Evolutionary conservation across 2,797 vertebrate genomes (phyloP).

Genomic region (Sphenopsis melanotis): DNA sequence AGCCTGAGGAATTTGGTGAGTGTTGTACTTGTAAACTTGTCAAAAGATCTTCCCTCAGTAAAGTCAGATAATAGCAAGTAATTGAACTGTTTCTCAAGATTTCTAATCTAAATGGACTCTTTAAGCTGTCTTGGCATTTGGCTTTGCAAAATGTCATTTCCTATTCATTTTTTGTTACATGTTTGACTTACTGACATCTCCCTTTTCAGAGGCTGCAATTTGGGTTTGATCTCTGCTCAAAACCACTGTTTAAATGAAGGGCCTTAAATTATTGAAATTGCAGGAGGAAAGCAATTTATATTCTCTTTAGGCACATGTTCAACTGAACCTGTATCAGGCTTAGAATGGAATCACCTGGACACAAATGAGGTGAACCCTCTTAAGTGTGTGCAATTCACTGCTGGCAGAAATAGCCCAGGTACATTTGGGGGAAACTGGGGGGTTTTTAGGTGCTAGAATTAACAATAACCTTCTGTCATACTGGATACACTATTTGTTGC

Average conservation of each 20-base stretch:
- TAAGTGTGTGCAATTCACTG: neutral
- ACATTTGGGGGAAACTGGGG: fast-evolving
- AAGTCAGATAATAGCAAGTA: neutral
- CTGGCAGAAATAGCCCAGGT: neutral
- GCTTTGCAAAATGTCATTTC: neutral
- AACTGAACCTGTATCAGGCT: neutral
- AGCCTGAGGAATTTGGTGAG: neutral
- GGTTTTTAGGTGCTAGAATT: neutral
- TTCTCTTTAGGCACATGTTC: neutral
- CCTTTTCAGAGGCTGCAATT: neutral
- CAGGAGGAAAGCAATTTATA: neutral
- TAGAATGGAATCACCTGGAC: neutral
- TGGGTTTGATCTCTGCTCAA: neutral
- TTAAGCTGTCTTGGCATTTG: neutral
- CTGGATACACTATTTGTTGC: neutral
- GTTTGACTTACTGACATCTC: neutral
- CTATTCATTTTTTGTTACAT: neutral
- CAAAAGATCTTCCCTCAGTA: neutral
- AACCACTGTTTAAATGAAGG: neutral
- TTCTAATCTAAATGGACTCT: neutral
- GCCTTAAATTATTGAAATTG: neutral
- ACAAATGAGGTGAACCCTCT: neutral
- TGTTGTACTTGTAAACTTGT: neutral
- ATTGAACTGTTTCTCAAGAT: neutral
- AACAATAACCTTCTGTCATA: neutral